Conservation (phyloP, 1,140 invertebrate species). For the Drosophila sucinea region DNA sequence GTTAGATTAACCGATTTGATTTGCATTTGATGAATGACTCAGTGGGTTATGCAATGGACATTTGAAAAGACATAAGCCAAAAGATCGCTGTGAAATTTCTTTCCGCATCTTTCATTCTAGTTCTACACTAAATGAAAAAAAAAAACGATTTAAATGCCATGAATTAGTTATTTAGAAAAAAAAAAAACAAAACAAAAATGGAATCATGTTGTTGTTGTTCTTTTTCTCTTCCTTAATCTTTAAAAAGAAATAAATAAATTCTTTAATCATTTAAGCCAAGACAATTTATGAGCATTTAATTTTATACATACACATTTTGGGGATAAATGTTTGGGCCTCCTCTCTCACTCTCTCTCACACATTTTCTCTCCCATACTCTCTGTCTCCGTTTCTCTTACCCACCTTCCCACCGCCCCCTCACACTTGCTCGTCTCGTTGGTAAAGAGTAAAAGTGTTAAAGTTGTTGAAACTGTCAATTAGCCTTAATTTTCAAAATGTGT, state of each 20-base stretch:
- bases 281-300: slow-evolving; percentile 10
- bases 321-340: neutral
- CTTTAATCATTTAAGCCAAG: slow-evolving; percentile 3
- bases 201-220: neutral
- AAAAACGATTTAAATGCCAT: slow-evolving; percentile 6
- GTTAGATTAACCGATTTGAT: too few species aligned
- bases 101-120: neutral
- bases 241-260: slow-evolving; percentile 8
- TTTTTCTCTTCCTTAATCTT: neutral
- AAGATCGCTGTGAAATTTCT: neutral
- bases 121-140: neutral
- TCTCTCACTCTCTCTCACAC: neutral
- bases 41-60: too few species aligned
- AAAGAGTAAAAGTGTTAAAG: slow-evolving; percentile 12
- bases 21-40: too few species aligned
- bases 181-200: neutral
- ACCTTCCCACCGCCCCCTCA: neutral
- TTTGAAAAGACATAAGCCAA: too few species aligned
- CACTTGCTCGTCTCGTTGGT: neutral
- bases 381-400: neutral
- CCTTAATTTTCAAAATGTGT: slow-evolving; percentile 6
- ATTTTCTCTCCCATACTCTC: neutral
- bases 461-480: slow-evolving; percentile 9
- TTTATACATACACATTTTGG: slow-evolving; percentile 7
- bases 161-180: neutral